Evolutionary conservation across 2,888 invertebrate genomes (phyloP), one percentile per base, ranked within the genome.

Genomic region (Eretmocerus hayati): DNA sequence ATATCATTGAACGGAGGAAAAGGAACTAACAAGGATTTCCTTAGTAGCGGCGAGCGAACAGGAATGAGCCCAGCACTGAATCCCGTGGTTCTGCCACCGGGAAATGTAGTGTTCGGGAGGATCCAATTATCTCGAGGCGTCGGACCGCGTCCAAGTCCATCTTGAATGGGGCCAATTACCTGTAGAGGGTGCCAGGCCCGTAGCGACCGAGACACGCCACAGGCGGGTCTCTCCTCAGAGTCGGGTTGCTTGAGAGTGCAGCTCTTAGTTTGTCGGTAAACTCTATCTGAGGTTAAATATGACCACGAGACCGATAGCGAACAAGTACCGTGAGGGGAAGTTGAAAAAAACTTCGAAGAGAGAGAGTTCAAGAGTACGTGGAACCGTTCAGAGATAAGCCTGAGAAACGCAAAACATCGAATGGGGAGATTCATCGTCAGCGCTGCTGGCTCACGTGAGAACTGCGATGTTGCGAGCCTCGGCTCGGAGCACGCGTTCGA

Each of bases 1-100:
- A 81, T 81, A 80, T 81, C 72, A 81, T 67, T 81, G 76, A 79
- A 79, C 77, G 79, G 79, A 79, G 81, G 80, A 81, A 81, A 81
- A 81, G 77, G 81, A 82, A 82, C 75, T 74, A 77, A 79, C 75
- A 55, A 74, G 74, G 76, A 78, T 80, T 78, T 73, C 77, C 75
- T 64, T 67, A 80, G 78, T 80, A 81, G 75, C 77, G 76, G 78
- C 78, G 78, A 80, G 76, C 74, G 76, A 80, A 80, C 69, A 70
- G 76, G 79, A 75, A 79, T 62, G 53, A 80, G 79, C 77, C 76
- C 79, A 79, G 74, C 77, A 72, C 77, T 72, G 75, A 79, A 78
- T 74, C 75, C 70, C 66, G 61, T 11, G 8, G 73, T n/a, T n/a
- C n/a, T n/a, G n/a, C n/a, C n/a, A n/a, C n/a, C 61, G 70, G 68